Evolutionary conservation across 2,797 vertebrate species (phyloP), one percentile per base, ranked within the genome.

Genomic region (Scolopax bukidnonensis): DNA sequence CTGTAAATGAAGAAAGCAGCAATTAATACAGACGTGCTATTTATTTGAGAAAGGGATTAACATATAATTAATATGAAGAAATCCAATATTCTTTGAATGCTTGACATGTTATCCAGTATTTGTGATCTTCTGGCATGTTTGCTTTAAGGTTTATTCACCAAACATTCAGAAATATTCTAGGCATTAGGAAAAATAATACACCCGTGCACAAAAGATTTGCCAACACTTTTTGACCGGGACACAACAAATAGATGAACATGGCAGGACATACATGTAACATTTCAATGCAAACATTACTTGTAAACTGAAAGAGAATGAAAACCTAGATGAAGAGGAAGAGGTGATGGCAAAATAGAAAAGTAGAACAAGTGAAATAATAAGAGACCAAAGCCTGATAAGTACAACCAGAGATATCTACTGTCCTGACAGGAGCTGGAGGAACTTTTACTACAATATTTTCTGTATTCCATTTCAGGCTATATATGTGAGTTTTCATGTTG

Each of bases 1-100:
- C 99, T 99, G 96, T 94, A 98, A 98, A 96, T 38, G 43, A 89
- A 92, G 93, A 90, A 73, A 69, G 48, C 27, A 57, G 28, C 6
- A 77, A 79, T 95, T 83, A 94, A 23, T 75, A 76, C 24, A 93
- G 78, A 38, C 5, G 5, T 54, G 57, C 23, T 47, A 56, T 56
- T 86, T 65, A 79, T 92, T n/a, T 92, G 57, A 78, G 87, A 92
- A 78, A 54, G 4, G 32, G 24, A 77, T 80, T 19, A 45, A 78
- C 8, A 4, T 47, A 17, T 25, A 59, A 41, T 40, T 79, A 33
- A n/a, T 20, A 45, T 50, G 23, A 54, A 64, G 32, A 75, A 43
- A 9, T 30, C 27, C 25, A 71, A 53, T 48, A 57, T 30, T 36
- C 45, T 54, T 13, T n/a, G 61, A 91, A 63, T 53, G 48, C n/a